Evolutionary conservation across 2,888 invertebrate species (phyloP).

Genomic region (Drosophila conformis): DNA sequence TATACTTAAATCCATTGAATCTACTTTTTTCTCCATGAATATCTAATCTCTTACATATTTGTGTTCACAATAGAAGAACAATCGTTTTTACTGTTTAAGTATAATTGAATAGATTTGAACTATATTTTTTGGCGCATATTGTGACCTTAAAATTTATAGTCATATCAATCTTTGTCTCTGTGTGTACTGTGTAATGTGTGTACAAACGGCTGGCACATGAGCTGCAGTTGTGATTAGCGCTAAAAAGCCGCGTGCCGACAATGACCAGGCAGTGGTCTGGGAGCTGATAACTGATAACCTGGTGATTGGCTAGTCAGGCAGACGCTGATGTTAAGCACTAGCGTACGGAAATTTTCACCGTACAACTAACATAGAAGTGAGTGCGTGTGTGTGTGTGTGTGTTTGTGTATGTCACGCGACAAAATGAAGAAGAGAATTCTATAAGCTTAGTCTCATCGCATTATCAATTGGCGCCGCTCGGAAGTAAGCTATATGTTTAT

Average conservation of each 20-base stretch:
- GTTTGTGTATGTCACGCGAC: constrained; percentile 35
- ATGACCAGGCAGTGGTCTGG: constrained; percentile 15
- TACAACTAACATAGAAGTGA: not conserved
- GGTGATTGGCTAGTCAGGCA: constrained; percentile 52
- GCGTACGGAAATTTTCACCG: constrained; percentile 62
- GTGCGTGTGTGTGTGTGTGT: not conserved
- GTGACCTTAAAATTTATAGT: not conserved
- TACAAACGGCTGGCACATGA: constrained; percentile 55
- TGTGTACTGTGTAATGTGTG: not conserved
- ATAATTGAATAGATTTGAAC: not conserved
- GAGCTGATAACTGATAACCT: constrained; percentile 58
- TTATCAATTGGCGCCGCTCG: constrained; percentile 16
- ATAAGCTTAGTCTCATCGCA: constrained; percentile 5
- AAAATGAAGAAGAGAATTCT: constrained; percentile 10
- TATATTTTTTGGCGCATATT: not conserved
- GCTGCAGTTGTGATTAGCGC: constrained; percentile 59
- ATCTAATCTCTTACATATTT: not conserved
- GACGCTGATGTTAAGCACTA: constrained; percentile 57
- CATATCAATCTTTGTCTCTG: not conserved
- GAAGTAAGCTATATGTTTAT: constrained; percentile 3
- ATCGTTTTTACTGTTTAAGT: not conserved
- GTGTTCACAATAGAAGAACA: not conserved
- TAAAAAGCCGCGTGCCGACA: constrained; percentile 57
- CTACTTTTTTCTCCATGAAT: not conserved
- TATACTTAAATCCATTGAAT: not conserved